Base-by-base conservation (phyloP, 2,113 vertebrate species). In the Pseudonaja textilis region DNA sequence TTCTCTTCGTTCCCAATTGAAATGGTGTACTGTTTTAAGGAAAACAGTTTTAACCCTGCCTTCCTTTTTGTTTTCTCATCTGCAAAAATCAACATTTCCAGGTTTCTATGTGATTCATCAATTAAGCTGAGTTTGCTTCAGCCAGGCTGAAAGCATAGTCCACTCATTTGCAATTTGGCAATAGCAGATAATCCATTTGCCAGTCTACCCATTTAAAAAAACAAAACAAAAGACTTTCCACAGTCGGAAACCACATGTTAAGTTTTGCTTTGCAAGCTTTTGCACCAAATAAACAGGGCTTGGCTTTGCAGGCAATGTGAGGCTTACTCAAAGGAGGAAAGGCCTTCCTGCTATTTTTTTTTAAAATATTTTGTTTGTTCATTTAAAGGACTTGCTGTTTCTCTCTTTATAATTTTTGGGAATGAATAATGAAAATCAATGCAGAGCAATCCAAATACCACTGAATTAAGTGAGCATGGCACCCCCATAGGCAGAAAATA, bases 101-200 rank as follows among this genome's bases (percentile, higher is more conserved):
- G 69, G n/a, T 90, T 95, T 94, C 88, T 34, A 22, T 59, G 47
- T 4, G 56, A 87, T 87, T 87, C 57, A 56, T 86, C 89, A 64
- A 47, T 90, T 87, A 52, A 34, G 56, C 23, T 86, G 14, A 25
- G 22, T 90, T 90, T 54, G 56, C 52, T 54, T 90, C n/a, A 42
- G 55, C 3, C 55, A n/a, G 23, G 54, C 39, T 69, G 45, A 56
- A 59, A 39, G 25, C n/a, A 29, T n/a, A 20, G 22, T 11, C 23
- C 55, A 22, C 42, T 64, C 81, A 87, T 16, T 10, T 52, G 20
- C 18, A 18, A 9, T 90, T 22, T 86, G 74, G 52, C 39, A 85
- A 81, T 50, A 85, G 20, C 39, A 85, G 20, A 50, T 7, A 25
- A 42, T 14, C 3, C 22, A 90, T 85, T 61, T 42, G 55, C 26